phyloP scores from a whole-genome alignment of 2,888 invertebrate genomes.

The Drosophila tanythrix region DNA sequence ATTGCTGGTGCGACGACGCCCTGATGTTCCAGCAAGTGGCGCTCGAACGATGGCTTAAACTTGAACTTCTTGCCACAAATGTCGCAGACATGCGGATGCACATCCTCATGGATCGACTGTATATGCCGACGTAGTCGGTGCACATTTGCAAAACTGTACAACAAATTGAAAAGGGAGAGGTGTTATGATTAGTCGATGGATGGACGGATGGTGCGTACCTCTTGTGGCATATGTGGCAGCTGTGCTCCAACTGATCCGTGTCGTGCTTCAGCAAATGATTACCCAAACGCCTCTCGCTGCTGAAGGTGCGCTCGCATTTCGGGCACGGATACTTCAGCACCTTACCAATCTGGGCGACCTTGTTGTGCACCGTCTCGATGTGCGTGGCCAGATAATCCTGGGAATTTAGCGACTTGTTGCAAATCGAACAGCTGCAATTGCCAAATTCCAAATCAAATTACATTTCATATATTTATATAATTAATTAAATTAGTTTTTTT shows the following conservation, averaged over 20 bases:
- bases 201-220: constrained; percentile 36
- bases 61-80: constrained; percentile 81
- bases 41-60: constrained; percentile 79
- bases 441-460: neutral
- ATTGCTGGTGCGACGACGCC: constrained; percentile 79
- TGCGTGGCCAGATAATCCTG: constrained; percentile 72
- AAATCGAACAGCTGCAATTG: constrained; percentile 57
- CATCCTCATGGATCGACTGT: constrained; percentile 78
- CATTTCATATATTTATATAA: neutral
- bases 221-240: constrained; percentile 65
- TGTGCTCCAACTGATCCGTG: constrained; percentile 69
- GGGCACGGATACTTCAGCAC: constrained; percentile 65
- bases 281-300: constrained; percentile 63
- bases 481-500: neutral
- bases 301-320: constrained; percentile 70
- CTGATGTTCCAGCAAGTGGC: constrained; percentile 76
- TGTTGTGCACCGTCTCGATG: constrained; percentile 73
- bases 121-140: constrained; percentile 76
- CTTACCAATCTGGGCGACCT: constrained; percentile 62
- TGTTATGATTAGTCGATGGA: neutral
- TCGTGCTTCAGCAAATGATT: constrained; percentile 69
- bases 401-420: constrained; percentile 70
- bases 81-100: constrained; percentile 78
- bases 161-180: constrained; percentile 3
- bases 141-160: constrained; percentile 70